A percentile compares a stretch with the other conserved stretches of the same genome.
phyloP scores from a whole-genome alignment of 2,888 invertebrate genomes.

The Cotesia congregata region DNA sequence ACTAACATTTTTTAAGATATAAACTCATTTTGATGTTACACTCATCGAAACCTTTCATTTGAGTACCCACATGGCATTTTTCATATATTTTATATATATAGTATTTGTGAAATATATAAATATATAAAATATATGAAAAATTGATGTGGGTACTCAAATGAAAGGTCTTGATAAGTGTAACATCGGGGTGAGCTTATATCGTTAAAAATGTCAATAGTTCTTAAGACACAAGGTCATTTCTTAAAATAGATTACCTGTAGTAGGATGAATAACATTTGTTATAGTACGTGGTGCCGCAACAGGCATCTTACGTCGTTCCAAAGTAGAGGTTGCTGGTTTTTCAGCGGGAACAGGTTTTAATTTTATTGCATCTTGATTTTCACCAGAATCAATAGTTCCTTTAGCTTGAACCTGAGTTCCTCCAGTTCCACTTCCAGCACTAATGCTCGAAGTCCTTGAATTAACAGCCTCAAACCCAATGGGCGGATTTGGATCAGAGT shows the following conservation, averaged over 20 bases:
- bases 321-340: constrained; percentile 63
- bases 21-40: no score
- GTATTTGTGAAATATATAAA: no score
- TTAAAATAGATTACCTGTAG: constrained; percentile 47
- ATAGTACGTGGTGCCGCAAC: constrained; percentile 73
- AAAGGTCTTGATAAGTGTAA: no score
- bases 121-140: no score
- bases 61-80: no score
- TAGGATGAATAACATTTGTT: constrained; percentile 57
- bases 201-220: no score
- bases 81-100: no score
- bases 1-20: no score
- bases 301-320: constrained; percentile 71
- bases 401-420: not conserved
- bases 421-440: constrained; percentile 51
- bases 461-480: constrained; percentile 52
- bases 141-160: no score
- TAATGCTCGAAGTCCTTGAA: constrained; percentile 66
- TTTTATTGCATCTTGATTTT: constrained; percentile 48
- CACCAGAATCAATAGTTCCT: constrained; percentile 35
- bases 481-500: constrained; percentile 40
- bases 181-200: no score
- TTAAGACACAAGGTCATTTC: no score
- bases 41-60: no score
- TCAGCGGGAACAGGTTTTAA: constrained; percentile 60